Evolutionary conservation across 2,113 vertebrate genomes (phyloP), one percentile per base, ranked within the genome.

Genomic region (Sakesphorus luctuosus): DNA sequence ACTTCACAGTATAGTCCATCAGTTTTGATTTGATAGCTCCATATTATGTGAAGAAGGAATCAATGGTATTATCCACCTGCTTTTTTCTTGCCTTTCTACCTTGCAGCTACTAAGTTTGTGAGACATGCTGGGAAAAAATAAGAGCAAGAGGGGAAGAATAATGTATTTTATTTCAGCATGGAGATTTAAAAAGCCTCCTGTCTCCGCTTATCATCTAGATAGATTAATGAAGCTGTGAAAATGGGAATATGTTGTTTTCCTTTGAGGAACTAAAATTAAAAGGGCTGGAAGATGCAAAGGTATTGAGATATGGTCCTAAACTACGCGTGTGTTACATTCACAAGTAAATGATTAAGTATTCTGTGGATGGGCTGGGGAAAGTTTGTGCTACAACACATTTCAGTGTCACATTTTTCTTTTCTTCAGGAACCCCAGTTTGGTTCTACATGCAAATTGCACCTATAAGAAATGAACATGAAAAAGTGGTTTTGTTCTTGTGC

Each of bases 381-480:
- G 15, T 80, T 49, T 74, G 19, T 93, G 11, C 53, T 87, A n/a
- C 13, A 55, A 9, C 56, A 66, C 36, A 58, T 36, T 53, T 26
- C 40, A 79, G 65, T 63, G 11, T 81, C 53, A 55, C 65, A 21
- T 83, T 94, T 91, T 77, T 84, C 46, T 97, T 56, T 96, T 47
- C 81, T 96, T 35, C 97, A 99, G 99, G 99, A 97, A 99, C 98
- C 46, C 99, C 99, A 2, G 99, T 99, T 96, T 99, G 99, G 99
- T 99, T 99, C 98, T 99, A 99, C 97, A 99, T 99, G 99, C 99
- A 99, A 97, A 99, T 99, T 91, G 99, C 99, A 95, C 99, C 99
- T 17, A 99, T 99, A 98, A 98, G 99, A 97, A 99, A 99, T 73
- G 99, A 99, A 92, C 99, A 99, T 14, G 99, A 99, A 97, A 99